phyloP scores from a whole-genome alignment of 2,797 vertebrate genomes.

The Myotis vivesi region DNA sequence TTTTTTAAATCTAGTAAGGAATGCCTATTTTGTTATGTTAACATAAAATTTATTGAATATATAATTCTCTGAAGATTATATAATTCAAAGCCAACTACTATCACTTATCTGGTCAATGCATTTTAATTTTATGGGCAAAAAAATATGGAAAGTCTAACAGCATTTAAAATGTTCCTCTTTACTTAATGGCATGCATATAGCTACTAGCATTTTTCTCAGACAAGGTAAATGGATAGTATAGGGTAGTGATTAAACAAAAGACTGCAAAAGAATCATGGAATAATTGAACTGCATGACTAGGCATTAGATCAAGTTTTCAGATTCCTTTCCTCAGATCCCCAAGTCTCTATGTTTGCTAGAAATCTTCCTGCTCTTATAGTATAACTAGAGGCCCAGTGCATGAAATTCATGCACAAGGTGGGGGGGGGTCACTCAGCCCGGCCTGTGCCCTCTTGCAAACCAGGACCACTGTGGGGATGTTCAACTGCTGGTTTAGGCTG shows the following conservation, averaged over 20 bases:
- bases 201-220: not conserved
- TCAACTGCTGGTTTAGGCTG: too few species aligned
- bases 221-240: not conserved
- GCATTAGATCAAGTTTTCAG: slow-evolving; percentile 26
- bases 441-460: too few species aligned
- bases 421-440: too few species aligned
- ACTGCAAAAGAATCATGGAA: not conserved
- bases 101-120: not conserved
- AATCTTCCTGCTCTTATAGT: not conserved
- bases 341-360: slow-evolving; percentile 12
- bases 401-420: too few species aligned
- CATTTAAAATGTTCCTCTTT: slow-evolving; percentile 39
- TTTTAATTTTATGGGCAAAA: slow-evolving; percentile 32
- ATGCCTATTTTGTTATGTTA: not conserved
- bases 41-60: not conserved
- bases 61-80: not conserved
- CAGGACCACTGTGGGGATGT: too few species aligned
- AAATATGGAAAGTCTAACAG: not conserved
- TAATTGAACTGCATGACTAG: not conserved
- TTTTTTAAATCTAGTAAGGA: not conserved
- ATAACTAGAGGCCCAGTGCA: not conserved
- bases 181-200: not conserved
- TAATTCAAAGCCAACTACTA: not conserved
- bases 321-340: not conserved
- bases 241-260: not conserved